Conservation (phyloP, 2,797 vertebrate species). For the Buphagus erythrorhynchus region DNA sequence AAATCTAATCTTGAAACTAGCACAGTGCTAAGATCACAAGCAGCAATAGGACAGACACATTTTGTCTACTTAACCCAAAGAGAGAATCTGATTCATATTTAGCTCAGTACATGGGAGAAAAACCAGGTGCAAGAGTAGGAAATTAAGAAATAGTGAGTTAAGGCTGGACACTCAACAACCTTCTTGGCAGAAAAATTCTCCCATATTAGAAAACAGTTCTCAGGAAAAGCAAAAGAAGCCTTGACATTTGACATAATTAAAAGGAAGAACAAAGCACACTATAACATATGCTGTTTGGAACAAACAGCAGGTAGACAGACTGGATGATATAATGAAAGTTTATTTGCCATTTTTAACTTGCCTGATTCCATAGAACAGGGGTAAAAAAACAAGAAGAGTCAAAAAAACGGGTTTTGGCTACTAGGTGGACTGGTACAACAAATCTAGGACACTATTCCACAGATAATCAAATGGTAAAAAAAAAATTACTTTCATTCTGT, state of each 20-base stretch:
- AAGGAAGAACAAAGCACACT: not conserved
- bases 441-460: not conserved
- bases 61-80: not conserved
- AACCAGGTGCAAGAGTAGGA: not conserved
- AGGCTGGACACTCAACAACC: not conserved
- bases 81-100: not conserved
- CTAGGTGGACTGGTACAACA: not conserved
- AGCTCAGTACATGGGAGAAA: not conserved
- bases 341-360: not conserved
- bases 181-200: not conserved
- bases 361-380: not conserved
- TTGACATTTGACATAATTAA: conserved; percentile 14
- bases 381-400: accelerated
- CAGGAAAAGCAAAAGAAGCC: conserved; percentile 19
- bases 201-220: not conserved
- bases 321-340: not conserved
- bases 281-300: not conserved
- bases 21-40: not conserved
- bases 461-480: not conserved
- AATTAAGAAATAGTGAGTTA: not conserved
- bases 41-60: not conserved
- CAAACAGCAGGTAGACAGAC: not conserved
- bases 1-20: not conserved
- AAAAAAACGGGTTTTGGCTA: not conserved
- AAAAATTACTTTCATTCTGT: not conserved